Evolutionary conservation across 1,140 invertebrate genomes (phyloP).

Genomic region (Monomorium pharaonis): DNA sequence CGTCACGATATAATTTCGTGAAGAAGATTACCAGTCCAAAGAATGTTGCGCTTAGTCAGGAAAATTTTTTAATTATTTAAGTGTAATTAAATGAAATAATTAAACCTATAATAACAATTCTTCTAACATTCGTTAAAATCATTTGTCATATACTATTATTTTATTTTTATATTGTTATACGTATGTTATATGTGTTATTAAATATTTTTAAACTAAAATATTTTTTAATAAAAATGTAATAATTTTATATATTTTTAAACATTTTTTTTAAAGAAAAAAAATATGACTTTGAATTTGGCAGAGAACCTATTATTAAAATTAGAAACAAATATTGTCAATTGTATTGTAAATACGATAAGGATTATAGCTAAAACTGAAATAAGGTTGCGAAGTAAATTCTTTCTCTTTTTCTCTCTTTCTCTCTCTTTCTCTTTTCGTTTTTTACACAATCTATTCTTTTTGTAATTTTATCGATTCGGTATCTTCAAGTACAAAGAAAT

Average conservation of each 20-base stretch:
- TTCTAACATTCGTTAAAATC: neutral
- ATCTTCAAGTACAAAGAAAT: constrained; percentile 44
- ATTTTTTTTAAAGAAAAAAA: neutral
- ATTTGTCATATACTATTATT: neutral
- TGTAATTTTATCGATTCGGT: constrained; percentile 27
- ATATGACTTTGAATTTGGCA: neutral
- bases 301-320: neutral
- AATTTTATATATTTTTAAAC: neutral
- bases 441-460: neutral
- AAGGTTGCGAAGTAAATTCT: constrained; percentile 12
- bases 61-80: neutral
- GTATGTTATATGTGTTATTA: no score
- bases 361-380: neutral
- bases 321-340: neutral
- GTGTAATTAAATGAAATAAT: neutral
- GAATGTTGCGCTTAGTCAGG: constrained; percentile 14
- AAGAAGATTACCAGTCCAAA: constrained; percentile 36
- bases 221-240: no score
- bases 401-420: neutral
- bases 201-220: neutral
- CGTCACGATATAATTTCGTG: constrained; percentile 10
- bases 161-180: neutral
- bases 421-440: neutral
- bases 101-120: neutral
- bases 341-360: neutral